Base-by-base conservation (phyloP, 2,797 vertebrate species). In the Denticeps clupeoides region DNA sequence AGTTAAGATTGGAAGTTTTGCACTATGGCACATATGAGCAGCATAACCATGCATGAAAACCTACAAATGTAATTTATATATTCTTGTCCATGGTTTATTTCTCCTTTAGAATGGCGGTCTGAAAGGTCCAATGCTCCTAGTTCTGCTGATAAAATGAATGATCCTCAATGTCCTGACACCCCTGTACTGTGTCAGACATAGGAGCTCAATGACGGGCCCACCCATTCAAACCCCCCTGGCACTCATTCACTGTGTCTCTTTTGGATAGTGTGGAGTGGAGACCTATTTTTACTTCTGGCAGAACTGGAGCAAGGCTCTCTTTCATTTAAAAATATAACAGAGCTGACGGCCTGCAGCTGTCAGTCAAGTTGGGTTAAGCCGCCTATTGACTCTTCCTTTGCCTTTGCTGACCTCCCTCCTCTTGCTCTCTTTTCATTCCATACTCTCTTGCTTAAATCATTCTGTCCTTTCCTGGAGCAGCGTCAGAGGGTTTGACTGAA, bases 251-350 rank as follows among this genome's bases (percentile, higher is more conserved):
- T 35, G 35, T 38, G 35, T 9, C 18, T 5, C 2, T 5, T 7
- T 25, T 38, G 35, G 38, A 35, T 38, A 35, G 71, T 80, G 52
- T 68, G 72, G 75, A 76, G 19, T 37, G 22, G 29, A 15, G 64
- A 58, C 59, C 72, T 77, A 78, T 79, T 77, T 80, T 77, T 79
- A 69, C 68, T n/a, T 50, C 44, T 19, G 49, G 38, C 44, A 61
- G 74, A 80, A 77, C 65, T 75, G 62, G 73, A 77, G 70, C 74
- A 62, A 53, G 41, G 55, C 1, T 25, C 64, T 65, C 61, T 55
- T 60, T 71, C 53, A 59, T 59, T 70, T 54, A 69, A 65, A 62
- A 38, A 38, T 38, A 38, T 38, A 38, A 35, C 35, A 8, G 9
- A 35, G 32, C 32, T 32, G 7, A 13, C 13, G 23, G 29, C 45